These are phyloP conservation scores for Geophilus truncorum DNA, from an alignment of 2,888 invertebrate species.

Conservation along the genomic window DNA sequence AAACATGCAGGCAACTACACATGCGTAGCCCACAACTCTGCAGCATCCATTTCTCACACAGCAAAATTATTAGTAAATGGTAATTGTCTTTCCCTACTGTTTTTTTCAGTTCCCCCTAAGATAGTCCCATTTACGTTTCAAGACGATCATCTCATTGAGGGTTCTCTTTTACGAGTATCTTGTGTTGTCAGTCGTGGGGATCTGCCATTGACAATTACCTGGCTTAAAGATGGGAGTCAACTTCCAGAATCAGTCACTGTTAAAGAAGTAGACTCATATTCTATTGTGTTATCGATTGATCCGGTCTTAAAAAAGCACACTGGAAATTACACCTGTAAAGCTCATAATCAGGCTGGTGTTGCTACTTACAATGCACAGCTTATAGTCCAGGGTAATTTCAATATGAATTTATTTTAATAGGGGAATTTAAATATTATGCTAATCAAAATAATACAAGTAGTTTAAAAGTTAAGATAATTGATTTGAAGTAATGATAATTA, in stretches of 20 bases:
- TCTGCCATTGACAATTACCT: not conserved
- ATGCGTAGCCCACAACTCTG: not conserved
- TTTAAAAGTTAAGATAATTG: too few relatives aligned
- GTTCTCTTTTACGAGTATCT: not conserved
- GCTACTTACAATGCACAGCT: not conserved
- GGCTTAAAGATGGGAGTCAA: constrained; percentile 20
- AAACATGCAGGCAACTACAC: constrained; percentile 4
- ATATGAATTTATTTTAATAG: not conserved
- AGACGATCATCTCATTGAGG: constrained; percentile 18
- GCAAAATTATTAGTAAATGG: not conserved
- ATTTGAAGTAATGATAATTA: too few relatives aligned
- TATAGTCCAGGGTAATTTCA: not conserved
- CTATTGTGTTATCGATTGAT: not conserved
- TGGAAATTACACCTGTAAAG: not conserved
- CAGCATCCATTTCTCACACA: not conserved
- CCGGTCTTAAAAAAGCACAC: not conserved
- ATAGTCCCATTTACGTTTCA: constrained; percentile 25
- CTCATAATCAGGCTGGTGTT: constrained; percentile 2
- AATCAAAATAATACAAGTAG: too few relatives aligned
- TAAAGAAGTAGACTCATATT: not conserved
- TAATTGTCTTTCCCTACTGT: not conserved
- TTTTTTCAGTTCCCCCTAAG: constrained; percentile 29
- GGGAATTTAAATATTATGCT: too few relatives aligned
- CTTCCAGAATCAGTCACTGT: not conserved
- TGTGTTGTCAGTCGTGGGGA: constrained; percentile 9